Percentiles rank a stretch among this genome's conserved stretches.
phyloP scores from a whole-genome alignment of 1,140 invertebrate species.

The Laupala kohalensis region DNA sequence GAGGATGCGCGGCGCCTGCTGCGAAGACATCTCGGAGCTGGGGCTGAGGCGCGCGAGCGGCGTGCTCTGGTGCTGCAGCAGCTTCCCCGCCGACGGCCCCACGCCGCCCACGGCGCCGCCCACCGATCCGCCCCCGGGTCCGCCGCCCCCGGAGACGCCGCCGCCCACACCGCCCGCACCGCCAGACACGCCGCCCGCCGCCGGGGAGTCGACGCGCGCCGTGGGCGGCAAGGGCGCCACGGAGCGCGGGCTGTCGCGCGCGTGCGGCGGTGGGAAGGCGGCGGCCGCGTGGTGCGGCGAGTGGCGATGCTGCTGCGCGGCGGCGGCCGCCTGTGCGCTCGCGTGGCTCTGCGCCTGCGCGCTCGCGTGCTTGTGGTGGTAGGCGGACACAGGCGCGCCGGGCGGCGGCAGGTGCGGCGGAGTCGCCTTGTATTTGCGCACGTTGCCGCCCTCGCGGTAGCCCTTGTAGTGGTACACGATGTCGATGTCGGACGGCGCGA shows the following conservation, averaged over 20 bases:
- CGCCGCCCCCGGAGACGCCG: conserved; percentile 39
- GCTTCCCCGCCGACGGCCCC: conserved; percentile 32
- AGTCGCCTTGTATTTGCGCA: conserved; percentile 72
- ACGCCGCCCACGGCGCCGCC: conserved; percentile 27
- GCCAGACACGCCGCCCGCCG: conserved; percentile 18
- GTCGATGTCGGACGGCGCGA: conserved; percentile 93
- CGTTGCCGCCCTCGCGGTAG: conserved; percentile 58
- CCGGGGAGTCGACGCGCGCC: conserved; percentile 22
- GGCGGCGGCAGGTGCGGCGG: conserved; percentile 48
- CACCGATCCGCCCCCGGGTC: background rate
- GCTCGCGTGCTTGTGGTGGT: conserved; percentile 55
- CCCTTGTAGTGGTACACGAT: conserved; percentile 95
- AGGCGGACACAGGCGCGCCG: conserved; percentile 36
- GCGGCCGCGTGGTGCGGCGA: conserved; percentile 40
- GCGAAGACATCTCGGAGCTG: conserved; percentile 79
- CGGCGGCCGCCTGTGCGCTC: conserved; percentile 37
- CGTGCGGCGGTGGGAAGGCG: conserved; percentile 36
- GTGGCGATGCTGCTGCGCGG: conserved; percentile 53
- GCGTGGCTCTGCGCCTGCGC: too few species aligned
- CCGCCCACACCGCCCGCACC: conserved; percentile 4
- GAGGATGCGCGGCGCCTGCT: conserved; percentile 71
- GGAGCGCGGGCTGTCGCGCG: conserved; percentile 22
- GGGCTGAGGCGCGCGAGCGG: conserved; percentile 79
- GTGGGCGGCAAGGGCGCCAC: conserved; percentile 51
- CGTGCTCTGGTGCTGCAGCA: conserved; percentile 58